phyloP scores from a whole-genome alignment of 23 tunicate species.

The Phallusia fumigata region DNA sequence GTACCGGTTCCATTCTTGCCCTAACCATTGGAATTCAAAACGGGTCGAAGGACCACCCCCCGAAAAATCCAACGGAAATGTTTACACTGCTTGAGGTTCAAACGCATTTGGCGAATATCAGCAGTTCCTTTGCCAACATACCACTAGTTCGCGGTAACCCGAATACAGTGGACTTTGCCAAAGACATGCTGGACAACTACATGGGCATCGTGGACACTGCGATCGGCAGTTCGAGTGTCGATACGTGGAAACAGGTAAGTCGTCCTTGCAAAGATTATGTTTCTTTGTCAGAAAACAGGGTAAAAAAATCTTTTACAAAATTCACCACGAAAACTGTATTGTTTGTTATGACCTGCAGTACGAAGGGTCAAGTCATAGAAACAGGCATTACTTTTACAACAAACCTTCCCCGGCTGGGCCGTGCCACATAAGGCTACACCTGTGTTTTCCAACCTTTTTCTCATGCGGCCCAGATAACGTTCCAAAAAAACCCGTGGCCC shows the following conservation, averaged over 20 bases:
- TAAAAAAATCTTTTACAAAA: no score
- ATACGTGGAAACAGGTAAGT: slow-evolving; percentile 65
- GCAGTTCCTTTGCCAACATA: slow-evolving; percentile 17
- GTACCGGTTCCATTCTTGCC: background rate
- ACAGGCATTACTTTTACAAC: no score
- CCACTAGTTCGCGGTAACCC: background rate
- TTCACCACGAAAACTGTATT: no score
- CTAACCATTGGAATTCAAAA: background rate
- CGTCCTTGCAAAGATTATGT: no score
- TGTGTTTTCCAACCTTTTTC: no score
- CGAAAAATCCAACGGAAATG: slow-evolving; percentile 22
- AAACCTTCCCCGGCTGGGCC: no score
- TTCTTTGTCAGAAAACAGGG: background rate
- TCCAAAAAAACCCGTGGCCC: no score
- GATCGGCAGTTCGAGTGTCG: slow-evolving; percentile 46
- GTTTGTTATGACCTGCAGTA: no score
- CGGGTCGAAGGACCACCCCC: slow-evolving; percentile 5
- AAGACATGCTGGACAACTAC: slow-evolving; percentile 48
- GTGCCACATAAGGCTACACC: no score
- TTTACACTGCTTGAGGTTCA: slow-evolving; percentile 47
- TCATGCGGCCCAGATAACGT: no score
- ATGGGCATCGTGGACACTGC: slow-evolving; percentile 59
- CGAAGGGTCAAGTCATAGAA: no score
- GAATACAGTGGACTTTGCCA: background rate
- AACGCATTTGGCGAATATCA: slow-evolving; percentile 25